Evolutionary conservation across 2,888 invertebrate genomes (phyloP).

Genomic region (Tupiocoris notatus): DNA sequence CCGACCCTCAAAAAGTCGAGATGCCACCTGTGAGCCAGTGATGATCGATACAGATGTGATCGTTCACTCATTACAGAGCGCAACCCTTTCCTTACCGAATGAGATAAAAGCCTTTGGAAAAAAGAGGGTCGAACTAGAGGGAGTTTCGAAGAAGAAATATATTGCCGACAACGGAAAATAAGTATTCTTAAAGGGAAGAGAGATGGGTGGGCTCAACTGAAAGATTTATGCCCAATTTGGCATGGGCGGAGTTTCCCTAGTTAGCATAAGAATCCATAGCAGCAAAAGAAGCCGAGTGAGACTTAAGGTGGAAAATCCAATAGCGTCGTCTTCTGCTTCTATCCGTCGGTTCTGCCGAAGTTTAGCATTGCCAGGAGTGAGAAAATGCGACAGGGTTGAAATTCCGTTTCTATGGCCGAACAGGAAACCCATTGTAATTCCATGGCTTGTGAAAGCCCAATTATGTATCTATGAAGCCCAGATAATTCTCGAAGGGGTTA

Average conservation of each 20-base stretch:
- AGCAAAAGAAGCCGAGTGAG: neutral
- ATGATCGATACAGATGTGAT: slow-evolving; percentile 24
- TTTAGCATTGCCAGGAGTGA: too few species aligned
- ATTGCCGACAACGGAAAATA: slow-evolving; percentile 19
- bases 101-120: slow-evolving; percentile 11
- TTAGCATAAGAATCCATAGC: slow-evolving; percentile 22
- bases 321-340: too few species aligned
- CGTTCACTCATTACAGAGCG: slow-evolving; percentile 18
- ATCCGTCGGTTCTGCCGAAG: too few species aligned
- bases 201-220: slow-evolving; percentile 12
- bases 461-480: too few species aligned
- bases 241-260: slow-evolving; percentile 13
- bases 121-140: slow-evolving; percentile 9
- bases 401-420: too few species aligned
- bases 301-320: neutral
- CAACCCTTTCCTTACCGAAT: neutral
- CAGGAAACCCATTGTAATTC: too few species aligned
- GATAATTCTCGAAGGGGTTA: too few species aligned
- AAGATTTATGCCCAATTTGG: slow-evolving; percentile 32
- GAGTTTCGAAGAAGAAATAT: slow-evolving; percentile 15
- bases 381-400: too few species aligned
- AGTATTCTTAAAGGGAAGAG: slow-evolving; percentile 27
- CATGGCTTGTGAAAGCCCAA: too few species aligned
- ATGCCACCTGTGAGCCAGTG: neutral
- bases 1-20: neutral